Base-by-base conservation (phyloP, 2,888 invertebrate genomes). In the Ctena decussata region DNA sequence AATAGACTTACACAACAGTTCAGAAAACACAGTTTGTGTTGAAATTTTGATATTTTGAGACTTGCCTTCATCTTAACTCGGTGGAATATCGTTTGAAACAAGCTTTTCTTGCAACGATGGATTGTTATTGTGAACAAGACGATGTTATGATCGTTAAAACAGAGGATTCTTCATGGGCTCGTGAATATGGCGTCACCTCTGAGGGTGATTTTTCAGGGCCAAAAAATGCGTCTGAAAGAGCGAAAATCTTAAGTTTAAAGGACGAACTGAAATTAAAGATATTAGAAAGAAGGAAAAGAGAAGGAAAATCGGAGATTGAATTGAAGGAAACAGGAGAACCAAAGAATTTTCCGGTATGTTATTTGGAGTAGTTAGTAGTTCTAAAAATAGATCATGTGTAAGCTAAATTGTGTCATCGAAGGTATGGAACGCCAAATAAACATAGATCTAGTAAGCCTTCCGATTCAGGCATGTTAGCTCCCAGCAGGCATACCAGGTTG, bases 221-320 rank as follows among this genome's bases (percentile, higher is more conserved):
- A 35, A 6, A 2, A 6, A 21, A 65, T 21, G 8, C 65, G 3
- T 11, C 15, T 35, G 65, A 18, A 18, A 8, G 18, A 35, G 6
- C 12, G 15, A 6, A 6, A 24, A 65, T 12, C 2, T 11, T 18
- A 21, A 35, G 21, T 65, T 35, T 65, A 15, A 44, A 35, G n/a
- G 78, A 75, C n/a, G 83, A 71, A 30, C 37, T 83, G 27, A 83
- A 74, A 60, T 44, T 70, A 18, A 74, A 69, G 35, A 83, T 83
- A 35, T 60, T 83, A 15, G 78, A 75, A 69, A 21, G 79, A 3
- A 44, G 83, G 0, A 53, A 39, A 44, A 32, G 49, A 39, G 74
- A 78, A 21, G 83, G 83, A 24, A 79, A 75, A 27, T 21, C 46
- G 12, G 53, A 53, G 32, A 74, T 83, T 11, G 69, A 74, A 18